A percentile compares a stretch with the other conserved stretches of the same genome.
Evolutionary conservation across 2,888 invertebrate species (phyloP).

Genomic region (Cinara cedri): DNA sequence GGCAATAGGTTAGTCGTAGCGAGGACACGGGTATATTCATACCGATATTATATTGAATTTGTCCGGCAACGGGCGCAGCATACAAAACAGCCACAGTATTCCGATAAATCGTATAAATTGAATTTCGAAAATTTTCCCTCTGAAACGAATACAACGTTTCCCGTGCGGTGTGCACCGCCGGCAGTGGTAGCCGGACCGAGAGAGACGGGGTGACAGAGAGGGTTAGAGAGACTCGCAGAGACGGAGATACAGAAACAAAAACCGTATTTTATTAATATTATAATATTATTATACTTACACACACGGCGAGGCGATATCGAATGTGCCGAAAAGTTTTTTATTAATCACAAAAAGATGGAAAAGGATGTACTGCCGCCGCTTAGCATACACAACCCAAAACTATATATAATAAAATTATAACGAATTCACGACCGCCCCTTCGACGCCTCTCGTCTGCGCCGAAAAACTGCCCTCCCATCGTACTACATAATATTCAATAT

Average conservation of each 20-base stretch:
- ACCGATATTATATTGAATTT: too few species aligned
- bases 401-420: too few species aligned
- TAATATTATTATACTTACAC: neutral
- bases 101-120: conserved; percentile 2
- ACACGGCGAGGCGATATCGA: neutral
- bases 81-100: too few species aligned
- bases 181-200: too few species aligned
- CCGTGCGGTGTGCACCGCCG: neutral
- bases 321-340: neutral
- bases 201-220: too few species aligned
- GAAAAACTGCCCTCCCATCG: too few species aligned
- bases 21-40: too few species aligned
- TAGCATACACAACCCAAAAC: neutral
- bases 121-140: neutral
- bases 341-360: conserved; percentile 27
- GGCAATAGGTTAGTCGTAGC: too few species aligned
- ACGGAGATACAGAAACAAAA: too few species aligned
- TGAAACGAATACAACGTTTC: neutral
- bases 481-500: conserved; percentile 5
- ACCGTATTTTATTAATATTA: too few species aligned
- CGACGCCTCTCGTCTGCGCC: neutral
- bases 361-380: neutral
- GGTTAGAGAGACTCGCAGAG: too few species aligned
- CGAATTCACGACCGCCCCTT: neutral
- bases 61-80: too few species aligned